Evolutionary conservation across 1,140 invertebrate species (phyloP).

Genomic region (Calosoma granatense): DNA sequence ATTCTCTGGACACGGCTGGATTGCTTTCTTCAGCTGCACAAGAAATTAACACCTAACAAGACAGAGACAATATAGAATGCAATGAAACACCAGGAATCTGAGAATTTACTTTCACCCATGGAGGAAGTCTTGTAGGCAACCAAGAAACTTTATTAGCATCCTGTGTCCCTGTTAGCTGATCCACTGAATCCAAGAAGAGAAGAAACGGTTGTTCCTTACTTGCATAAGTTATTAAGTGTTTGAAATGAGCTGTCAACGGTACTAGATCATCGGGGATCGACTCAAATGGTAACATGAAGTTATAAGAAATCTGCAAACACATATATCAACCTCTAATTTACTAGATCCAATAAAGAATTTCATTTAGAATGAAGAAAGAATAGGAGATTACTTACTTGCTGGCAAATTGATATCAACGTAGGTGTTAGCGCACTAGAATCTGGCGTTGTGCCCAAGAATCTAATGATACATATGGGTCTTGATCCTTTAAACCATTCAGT

Average conservation of each 20-base stretch:
- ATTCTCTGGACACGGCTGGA: slow-evolving; percentile 75
- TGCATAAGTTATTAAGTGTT: slow-evolving; percentile 79
- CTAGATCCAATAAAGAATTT: not conserved
- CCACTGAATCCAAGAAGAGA: slow-evolving; percentile 85
- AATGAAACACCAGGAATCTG: no score
- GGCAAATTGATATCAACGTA: slow-evolving; percentile 89
- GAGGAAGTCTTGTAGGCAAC: slow-evolving; percentile 83
- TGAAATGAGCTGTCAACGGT: slow-evolving; percentile 90
- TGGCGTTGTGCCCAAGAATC: slow-evolving; percentile 94
- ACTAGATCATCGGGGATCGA: slow-evolving; percentile 93
- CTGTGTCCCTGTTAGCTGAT: slow-evolving; percentile 89
- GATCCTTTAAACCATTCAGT: slow-evolving; percentile 63
- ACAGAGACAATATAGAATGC: slow-evolving; percentile 5
- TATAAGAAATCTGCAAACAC: slow-evolving; percentile 85
- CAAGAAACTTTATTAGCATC: slow-evolving; percentile 93
- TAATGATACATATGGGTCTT: slow-evolving; percentile 76
- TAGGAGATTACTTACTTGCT: slow-evolving; percentile 63
- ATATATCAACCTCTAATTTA: slow-evolving; percentile 18
- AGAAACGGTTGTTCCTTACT: slow-evolving; percentile 71
- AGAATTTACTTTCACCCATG: slow-evolving; percentile 72
- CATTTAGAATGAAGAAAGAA: no score
- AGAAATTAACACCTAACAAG: slow-evolving; percentile 76
- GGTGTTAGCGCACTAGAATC: slow-evolving; percentile 91
- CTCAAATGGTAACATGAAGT: slow-evolving; percentile 86
- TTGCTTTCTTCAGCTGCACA: slow-evolving; percentile 81